Percentiles rank a stretch among this genome's conserved stretches.
These are phyloP conservation scores for Stegophylla sp. DNA, from an alignment of 2,888 invertebrate genomes.

Conservation along the genomic window DNA sequence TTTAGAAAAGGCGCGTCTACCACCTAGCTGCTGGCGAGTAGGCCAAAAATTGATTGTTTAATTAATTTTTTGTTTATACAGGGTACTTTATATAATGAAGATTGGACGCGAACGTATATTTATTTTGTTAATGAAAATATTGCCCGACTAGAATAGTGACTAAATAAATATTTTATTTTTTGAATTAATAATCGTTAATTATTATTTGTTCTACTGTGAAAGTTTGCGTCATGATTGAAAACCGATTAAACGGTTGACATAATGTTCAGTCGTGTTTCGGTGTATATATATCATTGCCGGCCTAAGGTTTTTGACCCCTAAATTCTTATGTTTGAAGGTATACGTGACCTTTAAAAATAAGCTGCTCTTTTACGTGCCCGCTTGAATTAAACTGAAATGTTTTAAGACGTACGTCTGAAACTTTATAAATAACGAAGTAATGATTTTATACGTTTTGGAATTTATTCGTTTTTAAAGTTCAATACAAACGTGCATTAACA, in stretches of 20 bases:
- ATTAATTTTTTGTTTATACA: constrained; percentile 41
- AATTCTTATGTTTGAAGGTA: neutral
- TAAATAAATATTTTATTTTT: neutral
- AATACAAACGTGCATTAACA: no score
- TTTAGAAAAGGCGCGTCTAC: neutral
- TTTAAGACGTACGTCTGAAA: neutral
- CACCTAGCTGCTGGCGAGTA: neutral
- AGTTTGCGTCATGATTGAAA: neutral
- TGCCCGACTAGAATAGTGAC: neutral
- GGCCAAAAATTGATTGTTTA: constrained; percentile 25
- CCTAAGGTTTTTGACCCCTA: constrained; percentile 26
- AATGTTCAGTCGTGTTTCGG: neutral
- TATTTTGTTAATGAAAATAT: constrained; percentile 33
- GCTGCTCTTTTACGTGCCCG: constrained; percentile 14
- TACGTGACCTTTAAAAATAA: constrained; percentile 33
- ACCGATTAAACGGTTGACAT: constrained; percentile 2
- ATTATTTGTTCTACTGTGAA: neutral
- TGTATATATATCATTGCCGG: neutral
- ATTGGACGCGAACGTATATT: neutral
- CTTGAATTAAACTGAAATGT: constrained; percentile 21
- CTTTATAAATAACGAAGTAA: constrained; percentile 12
- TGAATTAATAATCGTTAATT: constrained; percentile 1
- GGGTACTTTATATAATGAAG: constrained; percentile 19
- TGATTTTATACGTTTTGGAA: constrained; percentile 12
- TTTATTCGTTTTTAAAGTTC: neutral